phyloP scores from a whole-genome alignment of 2,113 vertebrate species.

The Rhipidura dahli region DNA sequence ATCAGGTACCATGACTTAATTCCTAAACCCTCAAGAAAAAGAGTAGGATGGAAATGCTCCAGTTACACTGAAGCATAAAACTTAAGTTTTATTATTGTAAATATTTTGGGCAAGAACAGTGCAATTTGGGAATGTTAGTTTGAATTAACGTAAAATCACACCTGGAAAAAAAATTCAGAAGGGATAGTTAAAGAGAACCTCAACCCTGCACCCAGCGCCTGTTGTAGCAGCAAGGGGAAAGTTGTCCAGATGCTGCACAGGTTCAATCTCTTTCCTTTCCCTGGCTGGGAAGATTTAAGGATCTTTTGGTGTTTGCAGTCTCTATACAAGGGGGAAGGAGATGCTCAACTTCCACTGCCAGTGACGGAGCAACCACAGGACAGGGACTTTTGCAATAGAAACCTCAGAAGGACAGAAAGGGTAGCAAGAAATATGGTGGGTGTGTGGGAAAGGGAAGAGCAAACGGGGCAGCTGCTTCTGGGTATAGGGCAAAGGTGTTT shows the following conservation, averaged over 20 bases:
- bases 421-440: background rate
- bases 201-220: background rate
- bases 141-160: background rate
- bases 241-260: background rate
- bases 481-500: background rate
- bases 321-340: background rate
- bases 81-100: background rate
- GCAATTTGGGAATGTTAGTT: background rate
- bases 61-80: background rate
- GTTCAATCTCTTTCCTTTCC: background rate
- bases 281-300: background rate
- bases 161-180: background rate
- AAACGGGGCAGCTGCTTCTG: background rate
- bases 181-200: background rate
- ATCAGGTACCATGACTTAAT: background rate
- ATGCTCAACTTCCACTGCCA: background rate
- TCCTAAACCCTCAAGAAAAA: background rate
- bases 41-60: background rate
- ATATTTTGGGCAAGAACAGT: background rate
- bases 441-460: background rate
- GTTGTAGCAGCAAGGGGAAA: background rate
- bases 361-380: fast-evolving
- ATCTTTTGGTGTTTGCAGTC: background rate
- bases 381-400: background rate
- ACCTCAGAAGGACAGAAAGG: background rate